These are phyloP conservation scores for Stomorhina lunata DNA, from an alignment of 2,888 invertebrate species.

Conservation along the genomic window DNA sequence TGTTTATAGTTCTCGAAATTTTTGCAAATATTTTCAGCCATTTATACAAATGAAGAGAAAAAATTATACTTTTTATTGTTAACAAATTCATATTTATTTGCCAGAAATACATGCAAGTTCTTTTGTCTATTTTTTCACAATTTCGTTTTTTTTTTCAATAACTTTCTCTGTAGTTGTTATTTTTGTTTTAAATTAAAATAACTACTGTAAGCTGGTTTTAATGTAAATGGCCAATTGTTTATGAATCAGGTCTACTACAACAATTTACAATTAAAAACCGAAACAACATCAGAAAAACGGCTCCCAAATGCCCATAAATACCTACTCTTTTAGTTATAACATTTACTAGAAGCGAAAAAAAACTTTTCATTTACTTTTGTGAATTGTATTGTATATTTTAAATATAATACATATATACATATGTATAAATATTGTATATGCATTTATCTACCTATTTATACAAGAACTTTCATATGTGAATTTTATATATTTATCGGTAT, in stretches of 20 bases:
- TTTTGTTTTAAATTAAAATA: slow-evolving; percentile 57
- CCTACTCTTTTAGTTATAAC: neutral
- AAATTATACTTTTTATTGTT: neutral
- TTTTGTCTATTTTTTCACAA: neutral
- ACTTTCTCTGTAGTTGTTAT: neutral
- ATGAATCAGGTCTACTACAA: slow-evolving; percentile 61
- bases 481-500: neutral
- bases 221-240: slow-evolving; percentile 63
- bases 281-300: slow-evolving; percentile 12
- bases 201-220: slow-evolving; percentile 63
- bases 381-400: neutral
- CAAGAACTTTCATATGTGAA: neutral
- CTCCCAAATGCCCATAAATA: neutral
- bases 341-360: neutral
- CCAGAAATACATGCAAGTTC: slow-evolving; percentile 3
- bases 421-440: neutral
- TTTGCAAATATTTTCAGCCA: slow-evolving; percentile 14
- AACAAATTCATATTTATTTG: slow-evolving; percentile 39
- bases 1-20: neutral
- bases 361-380: neutral
- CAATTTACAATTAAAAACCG: slow-evolving; percentile 52
- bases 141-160: neutral
- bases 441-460: neutral
- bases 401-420: neutral
- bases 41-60: slow-evolving; percentile 10